phyloP scores from a whole-genome alignment of 1,140 invertebrate species.

The Ptiloglossa arizonensis region DNA sequence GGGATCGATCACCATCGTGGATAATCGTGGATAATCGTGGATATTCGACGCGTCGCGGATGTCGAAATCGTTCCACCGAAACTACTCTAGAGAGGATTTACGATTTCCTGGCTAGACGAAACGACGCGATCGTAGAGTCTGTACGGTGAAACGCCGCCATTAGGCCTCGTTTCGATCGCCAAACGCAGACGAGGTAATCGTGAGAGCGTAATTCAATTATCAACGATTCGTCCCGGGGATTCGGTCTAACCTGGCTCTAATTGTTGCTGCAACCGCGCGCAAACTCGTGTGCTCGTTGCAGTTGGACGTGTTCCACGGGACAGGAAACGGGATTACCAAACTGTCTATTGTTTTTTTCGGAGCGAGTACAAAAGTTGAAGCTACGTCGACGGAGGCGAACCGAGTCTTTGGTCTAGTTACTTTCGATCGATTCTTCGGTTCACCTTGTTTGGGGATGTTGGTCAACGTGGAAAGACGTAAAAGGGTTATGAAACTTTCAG shows the following conservation, averaged over 20 bases:
- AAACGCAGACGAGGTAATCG: slow-evolving; percentile 42
- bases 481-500: no score
- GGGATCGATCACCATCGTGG: no score
- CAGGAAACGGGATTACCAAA: not conserved
- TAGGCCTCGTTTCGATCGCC: slow-evolving; percentile 15
- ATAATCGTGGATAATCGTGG: no score
- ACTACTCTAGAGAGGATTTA: not conserved
- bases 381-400: no score
- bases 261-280: not conserved
- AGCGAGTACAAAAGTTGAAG: no score
- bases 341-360: not conserved
- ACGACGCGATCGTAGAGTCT: slow-evolving; percentile 2
- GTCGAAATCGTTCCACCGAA: not conserved
- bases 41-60: not conserved
- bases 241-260: not conserved
- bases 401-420: no score
- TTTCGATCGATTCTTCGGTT: no score
- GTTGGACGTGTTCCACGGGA: not conserved
- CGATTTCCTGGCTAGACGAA: slow-evolving; percentile 33
- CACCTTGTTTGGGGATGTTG: no score
- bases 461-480: no score
- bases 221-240: not conserved
- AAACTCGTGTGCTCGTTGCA: not conserved
- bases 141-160: slow-evolving; percentile 7
- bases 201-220: slow-evolving; percentile 20